Base-by-base conservation (phyloP, 35 echinoderm and acorn worm species). In the Strongylocentrotus purpuratus region DNA sequence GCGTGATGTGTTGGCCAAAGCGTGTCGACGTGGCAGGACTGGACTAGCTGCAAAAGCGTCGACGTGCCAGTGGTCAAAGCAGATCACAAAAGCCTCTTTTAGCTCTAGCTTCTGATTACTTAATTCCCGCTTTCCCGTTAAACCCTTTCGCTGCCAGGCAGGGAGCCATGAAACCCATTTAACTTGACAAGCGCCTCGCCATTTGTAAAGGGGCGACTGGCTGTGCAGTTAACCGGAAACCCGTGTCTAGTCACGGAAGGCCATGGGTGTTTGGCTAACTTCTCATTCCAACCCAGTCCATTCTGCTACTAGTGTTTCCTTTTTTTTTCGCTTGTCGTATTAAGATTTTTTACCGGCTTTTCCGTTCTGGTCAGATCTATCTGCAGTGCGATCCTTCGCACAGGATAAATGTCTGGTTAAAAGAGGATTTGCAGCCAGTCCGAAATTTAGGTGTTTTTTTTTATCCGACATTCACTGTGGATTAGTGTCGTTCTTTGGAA, bases 181-280 rank as follows among this genome's bases (percentile, higher is more conserved):
- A 28, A 20, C n/a, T 87, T 32, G 86, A 35, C 33, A 87, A 11
- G 87, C 25, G 45, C 33, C 25, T 78, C 65, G 22, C 28, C 9
- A 45, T 89, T 31, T 45, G 45, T 89, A 89, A 33, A 33, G 87
- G 85, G 87, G 87, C 87, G 87, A 89, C 87, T 46, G 87, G 41
- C 87, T 46, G 87, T 89, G 87, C 87, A 46, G 45, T 89, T 45
- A 89, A 89, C 87, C 87, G 87, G 87, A 89, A 89, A 89, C 87
- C 12, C 87, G 5, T 89, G 87, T 89, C 87, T 89, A 89, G 87
- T 89, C 87, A 89, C 87, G 87, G 87, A 89, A 89, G 87, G 87
- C 32, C 87, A 25, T 33, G 87, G 32, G 45, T 89, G 87, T 15
- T 89, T 89, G 87, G 45, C 32, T 89, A 89, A 33, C 87, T 89